phyloP scores from a whole-genome alignment of 2,113 vertebrate species.

The Cnemophilus loriae region DNA sequence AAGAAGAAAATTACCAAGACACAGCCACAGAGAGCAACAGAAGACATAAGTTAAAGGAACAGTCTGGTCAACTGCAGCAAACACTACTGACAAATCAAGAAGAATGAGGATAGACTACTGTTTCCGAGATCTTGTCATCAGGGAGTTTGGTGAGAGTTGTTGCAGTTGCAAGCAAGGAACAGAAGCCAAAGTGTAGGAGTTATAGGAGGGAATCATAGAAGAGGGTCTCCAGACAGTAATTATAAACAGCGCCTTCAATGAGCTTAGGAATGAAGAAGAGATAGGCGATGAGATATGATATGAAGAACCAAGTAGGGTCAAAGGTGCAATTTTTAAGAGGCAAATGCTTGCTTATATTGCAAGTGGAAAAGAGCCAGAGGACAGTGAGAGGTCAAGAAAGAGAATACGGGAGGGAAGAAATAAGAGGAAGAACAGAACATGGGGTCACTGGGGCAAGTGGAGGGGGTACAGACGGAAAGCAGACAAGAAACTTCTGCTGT shows the following conservation, averaged over 20 bases:
- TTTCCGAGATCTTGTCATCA: conserved; percentile 37
- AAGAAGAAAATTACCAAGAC: neutral
- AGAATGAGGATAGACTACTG: conserved; percentile 55
- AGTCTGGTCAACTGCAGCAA: neutral
- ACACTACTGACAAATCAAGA: conserved; percentile 23
- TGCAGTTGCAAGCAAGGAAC: conserved; percentile 35
- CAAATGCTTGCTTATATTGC: conserved; percentile 20
- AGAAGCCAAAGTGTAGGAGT: conserved; percentile 57
- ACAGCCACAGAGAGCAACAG: neutral
- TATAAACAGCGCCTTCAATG: conserved; percentile 50
- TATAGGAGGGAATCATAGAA: conserved; percentile 12
- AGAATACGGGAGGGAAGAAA: conserved; percentile 2
- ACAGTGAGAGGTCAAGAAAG: conserved; percentile 24
- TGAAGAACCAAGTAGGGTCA: conserved; percentile 24
- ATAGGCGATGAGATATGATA: conserved; percentile 45
- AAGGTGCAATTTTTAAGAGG: conserved; percentile 37
- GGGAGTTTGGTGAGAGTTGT: conserved; percentile 46
- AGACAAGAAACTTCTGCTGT: conserved; percentile 40
- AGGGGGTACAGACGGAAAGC: neutral
- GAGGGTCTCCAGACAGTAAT: conserved; percentile 43
- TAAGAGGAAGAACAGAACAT: conserved; percentile 3
- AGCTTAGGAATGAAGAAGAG: conserved; percentile 33
- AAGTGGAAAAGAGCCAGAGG: conserved; percentile 36
- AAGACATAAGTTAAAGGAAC: neutral
- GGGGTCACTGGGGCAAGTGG: conserved; percentile 28